Conservation (phyloP, 2,797 vertebrate species). For the Sebastes nivosus region DNA sequence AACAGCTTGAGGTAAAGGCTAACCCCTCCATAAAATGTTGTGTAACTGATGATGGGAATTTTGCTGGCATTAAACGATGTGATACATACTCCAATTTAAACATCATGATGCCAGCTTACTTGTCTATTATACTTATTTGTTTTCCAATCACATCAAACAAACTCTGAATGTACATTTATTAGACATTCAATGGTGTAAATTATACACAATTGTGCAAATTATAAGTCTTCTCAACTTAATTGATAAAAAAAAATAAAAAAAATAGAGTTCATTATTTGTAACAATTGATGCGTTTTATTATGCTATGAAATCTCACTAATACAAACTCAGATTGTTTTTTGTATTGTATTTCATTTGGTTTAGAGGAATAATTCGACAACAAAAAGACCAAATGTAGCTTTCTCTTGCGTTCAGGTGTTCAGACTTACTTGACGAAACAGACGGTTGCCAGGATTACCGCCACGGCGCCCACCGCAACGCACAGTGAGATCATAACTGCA, state of each 20-base stretch:
- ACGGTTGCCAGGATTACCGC: conserved; percentile 82
- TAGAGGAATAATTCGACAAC: not conserved
- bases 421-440: conserved; percentile 89
- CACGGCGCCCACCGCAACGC: conserved; percentile 79
- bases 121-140: not conserved
- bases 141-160: not conserved
- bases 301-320: not conserved
- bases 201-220: not conserved
- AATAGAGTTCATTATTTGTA: not conserved
- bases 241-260: not conserved
- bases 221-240: not conserved
- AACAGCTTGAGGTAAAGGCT: not conserved
- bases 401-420: not conserved
- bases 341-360: not conserved
- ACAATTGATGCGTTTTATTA: not conserved
- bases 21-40: not conserved
- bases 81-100: not conserved
- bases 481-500: conserved; percentile 86
- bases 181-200: not conserved
- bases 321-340: not conserved
- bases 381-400: not conserved
- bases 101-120: not conserved
- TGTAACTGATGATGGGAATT: not conserved
- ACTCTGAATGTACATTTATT: not conserved
- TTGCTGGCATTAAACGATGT: not conserved